These are phyloP conservation scores for Adoxophyes honmai DNA, from an alignment of 1,140 invertebrate genomes.

Conservation along the genomic window DNA sequence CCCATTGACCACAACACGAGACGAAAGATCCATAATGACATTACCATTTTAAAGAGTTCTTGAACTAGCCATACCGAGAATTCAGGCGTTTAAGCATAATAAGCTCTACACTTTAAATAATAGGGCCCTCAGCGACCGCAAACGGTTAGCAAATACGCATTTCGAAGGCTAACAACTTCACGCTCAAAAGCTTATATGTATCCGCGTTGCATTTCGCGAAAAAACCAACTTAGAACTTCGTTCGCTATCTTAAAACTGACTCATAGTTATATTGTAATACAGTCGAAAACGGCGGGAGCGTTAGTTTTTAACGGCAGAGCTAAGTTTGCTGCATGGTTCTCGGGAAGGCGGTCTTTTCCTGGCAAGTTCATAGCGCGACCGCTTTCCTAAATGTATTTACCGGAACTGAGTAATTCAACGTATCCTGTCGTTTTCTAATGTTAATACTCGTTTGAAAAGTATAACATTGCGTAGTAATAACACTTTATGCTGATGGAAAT, in stretches of 20 bases:
- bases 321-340: not conserved
- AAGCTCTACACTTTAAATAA: not conserved
- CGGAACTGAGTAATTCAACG: constrained; percentile 4
- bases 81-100: not conserved
- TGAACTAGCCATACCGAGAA: not conserved
- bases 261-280: too few relatives aligned
- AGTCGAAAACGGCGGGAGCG: too few relatives aligned
- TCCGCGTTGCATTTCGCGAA: constrained; percentile 47
- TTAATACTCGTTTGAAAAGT: constrained; percentile 6
- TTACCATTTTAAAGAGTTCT: constrained; percentile 6
- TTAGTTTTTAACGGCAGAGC: not conserved
- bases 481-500: too few relatives aligned
- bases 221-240: constrained; percentile 22
- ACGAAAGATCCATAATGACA: constrained; percentile 7
- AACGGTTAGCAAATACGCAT: constrained; percentile 20
- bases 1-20: not conserved
- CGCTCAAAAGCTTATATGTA: constrained; percentile 57
- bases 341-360: constrained; percentile 13
- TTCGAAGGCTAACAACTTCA: constrained; percentile 58
- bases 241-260: too few relatives aligned
- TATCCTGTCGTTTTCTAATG: constrained; percentile 11
- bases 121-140: not conserved
- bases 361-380: constrained; percentile 9
- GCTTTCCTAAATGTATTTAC: constrained; percentile 11
- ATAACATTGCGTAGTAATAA: not conserved